Conservation (phyloP, 2,113 vertebrate genomes). For the Apodemus sylvaticus region DNA sequence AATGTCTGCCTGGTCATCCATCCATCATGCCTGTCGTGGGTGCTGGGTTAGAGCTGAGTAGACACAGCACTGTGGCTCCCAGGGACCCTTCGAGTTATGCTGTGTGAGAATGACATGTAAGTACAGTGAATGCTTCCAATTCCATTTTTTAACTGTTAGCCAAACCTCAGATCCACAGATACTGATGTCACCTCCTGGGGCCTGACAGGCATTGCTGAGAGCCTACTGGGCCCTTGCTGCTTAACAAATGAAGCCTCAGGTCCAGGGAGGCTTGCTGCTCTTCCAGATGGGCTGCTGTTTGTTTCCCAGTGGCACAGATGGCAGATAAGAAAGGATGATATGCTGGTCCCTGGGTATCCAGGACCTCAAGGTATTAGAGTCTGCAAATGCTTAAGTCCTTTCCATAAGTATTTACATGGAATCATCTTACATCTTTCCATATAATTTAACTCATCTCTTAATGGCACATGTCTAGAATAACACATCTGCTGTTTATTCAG, state of each 20-base stretch:
- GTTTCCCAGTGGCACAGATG: neutral
- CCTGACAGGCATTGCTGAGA: neutral
- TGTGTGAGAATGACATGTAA: neutral
- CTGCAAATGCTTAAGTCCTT: neutral
- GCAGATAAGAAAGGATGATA: neutral
- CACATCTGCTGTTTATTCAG: neutral
- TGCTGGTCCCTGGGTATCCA: neutral
- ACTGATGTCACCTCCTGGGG: neutral
- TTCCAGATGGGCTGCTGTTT: neutral
- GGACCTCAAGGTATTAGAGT: neutral
- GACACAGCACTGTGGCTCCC: neutral
- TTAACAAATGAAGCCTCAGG: neutral
- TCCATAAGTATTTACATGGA: neutral
- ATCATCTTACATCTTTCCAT: accelerated
- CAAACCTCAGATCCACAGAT: neutral
- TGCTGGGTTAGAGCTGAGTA: neutral
- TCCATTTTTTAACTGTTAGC: neutral
- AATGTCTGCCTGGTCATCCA: neutral
- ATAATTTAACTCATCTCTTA: neutral
- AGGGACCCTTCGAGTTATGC: neutral
- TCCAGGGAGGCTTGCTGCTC: neutral
- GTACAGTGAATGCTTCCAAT: neutral
- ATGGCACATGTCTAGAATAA: neutral
- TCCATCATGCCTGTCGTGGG: neutral
- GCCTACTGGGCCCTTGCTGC: neutral